A percentile compares a stretch with the other conserved stretches of the same genome.
phyloP scores from a whole-genome alignment of 2,888 invertebrate species.

The Meghimatium bilineatum region DNA sequence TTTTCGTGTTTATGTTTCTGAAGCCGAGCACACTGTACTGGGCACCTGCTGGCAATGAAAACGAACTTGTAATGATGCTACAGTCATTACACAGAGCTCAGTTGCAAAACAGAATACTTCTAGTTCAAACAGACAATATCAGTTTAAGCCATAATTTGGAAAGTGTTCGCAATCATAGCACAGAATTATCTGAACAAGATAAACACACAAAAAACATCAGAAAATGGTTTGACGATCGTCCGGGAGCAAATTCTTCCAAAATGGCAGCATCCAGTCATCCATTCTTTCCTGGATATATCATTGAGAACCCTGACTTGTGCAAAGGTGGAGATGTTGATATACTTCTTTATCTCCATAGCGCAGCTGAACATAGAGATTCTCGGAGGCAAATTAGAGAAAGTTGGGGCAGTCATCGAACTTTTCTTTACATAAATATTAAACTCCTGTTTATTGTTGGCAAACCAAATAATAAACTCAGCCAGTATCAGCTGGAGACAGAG shows the following conservation, averaged over 20 bases:
- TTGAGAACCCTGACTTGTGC: conserved; percentile 63
- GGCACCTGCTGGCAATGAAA: not conserved
- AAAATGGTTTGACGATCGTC: conserved; percentile 26
- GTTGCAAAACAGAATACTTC: not conserved
- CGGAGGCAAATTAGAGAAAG: conserved; percentile 64
- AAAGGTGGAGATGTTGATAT: conserved; percentile 56
- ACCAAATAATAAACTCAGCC: conserved; percentile 50
- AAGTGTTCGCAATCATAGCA: not conserved
- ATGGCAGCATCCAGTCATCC: conserved; percentile 50
- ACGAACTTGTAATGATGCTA: not conserved
- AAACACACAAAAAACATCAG: not conserved
- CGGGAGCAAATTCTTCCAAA: conserved; percentile 6
- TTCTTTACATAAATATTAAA: conserved; percentile 56
- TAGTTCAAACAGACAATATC: not conserved
- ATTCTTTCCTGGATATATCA: conserved; percentile 58
- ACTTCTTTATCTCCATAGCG: conserved; percentile 64
- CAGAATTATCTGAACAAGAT: not conserved
- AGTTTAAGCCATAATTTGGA: not conserved
- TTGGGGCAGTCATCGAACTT: conserved; percentile 62
- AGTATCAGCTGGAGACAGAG: conserved; percentile 64
- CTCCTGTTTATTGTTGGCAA: conserved; percentile 65
- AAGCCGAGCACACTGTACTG: not conserved
- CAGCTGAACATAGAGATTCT: conserved; percentile 60
- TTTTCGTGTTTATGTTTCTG: not conserved
- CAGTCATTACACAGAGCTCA: not conserved